Conservation (phyloP, 2,113 vertebrate species). For the Toxostoma redivivum region DNA sequence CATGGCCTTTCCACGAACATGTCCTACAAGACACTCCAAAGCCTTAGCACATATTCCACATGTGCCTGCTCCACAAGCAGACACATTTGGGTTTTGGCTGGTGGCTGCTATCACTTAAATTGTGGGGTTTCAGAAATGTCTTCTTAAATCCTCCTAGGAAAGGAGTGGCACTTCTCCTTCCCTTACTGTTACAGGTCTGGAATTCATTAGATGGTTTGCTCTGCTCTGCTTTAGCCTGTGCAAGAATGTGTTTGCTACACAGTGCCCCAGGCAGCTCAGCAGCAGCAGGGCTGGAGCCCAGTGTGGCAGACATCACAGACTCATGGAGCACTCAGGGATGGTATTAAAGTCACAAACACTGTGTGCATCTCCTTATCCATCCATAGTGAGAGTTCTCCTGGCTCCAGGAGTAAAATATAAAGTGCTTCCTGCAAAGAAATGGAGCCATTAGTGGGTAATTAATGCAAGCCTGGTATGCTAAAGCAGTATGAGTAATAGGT, state of each 20-base stretch:
- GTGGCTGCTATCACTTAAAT: neutral
- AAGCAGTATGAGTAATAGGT: neutral
- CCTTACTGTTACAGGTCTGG: neutral
- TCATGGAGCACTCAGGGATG: neutral
- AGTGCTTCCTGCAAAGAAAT: slow-evolving; percentile 12
- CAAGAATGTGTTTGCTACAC: neutral
- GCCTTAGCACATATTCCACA: neutral
- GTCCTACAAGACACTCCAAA: neutral
- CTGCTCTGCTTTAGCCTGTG: slow-evolving; percentile 24
- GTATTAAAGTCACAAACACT: neutral
- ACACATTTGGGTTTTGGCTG: neutral
- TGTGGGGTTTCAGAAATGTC: neutral
- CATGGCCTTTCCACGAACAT: neutral
- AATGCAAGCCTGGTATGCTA: neutral
- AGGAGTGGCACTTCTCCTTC: slow-evolving; percentile 16
- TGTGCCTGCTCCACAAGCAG: neutral
- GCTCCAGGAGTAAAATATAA: neutral
- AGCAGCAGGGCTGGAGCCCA: neutral
- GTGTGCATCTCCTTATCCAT: neutral
- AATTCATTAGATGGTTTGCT: slow-evolving; percentile 14
- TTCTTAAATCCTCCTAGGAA: neutral
- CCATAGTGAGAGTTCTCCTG: neutral
- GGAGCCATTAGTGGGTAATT: slow-evolving; percentile 24
- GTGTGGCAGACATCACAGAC: neutral
- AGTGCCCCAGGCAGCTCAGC: slow-evolving; percentile 2